Evolutionary conservation across 2,888 invertebrate genomes (phyloP).

Genomic region (Chironomus tentans): DNA sequence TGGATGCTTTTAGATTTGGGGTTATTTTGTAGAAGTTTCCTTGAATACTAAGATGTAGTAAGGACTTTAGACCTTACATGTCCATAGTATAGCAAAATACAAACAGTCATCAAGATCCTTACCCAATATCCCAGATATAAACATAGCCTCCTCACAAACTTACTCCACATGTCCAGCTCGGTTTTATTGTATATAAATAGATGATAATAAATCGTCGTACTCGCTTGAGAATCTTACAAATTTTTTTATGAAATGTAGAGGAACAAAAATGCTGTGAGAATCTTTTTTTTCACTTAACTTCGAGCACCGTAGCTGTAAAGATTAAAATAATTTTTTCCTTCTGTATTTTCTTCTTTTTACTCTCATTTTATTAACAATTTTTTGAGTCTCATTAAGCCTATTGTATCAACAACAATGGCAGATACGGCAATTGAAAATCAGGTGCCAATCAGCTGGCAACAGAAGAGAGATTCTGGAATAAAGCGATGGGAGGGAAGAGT

Average conservation of each 20-base stretch:
- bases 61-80: too few species aligned
- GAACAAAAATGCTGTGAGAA: neutral
- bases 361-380: neutral
- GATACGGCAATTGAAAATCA: neutral
- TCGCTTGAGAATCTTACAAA: neutral
- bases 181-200: neutral
- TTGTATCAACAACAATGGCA: neutral
- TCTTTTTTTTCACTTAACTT: neutral
- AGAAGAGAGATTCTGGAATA: neutral
- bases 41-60: too few species aligned
- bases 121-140: too few species aligned
- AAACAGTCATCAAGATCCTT: too few species aligned
- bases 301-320: neutral
- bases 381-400: too few species aligned
- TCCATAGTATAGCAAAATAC: too few species aligned
- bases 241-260: neutral
- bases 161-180: too few species aligned
- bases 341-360: neutral
- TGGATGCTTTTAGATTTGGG: too few species aligned
- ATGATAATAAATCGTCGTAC: neutral
- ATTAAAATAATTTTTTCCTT: neutral
- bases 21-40: too few species aligned
- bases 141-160: neutral
- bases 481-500: constrained; percentile 15
- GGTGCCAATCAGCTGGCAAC: neutral